Evolutionary conservation across 2,888 invertebrate genomes (phyloP).

Genomic region (Antheraea yamamai): DNA sequence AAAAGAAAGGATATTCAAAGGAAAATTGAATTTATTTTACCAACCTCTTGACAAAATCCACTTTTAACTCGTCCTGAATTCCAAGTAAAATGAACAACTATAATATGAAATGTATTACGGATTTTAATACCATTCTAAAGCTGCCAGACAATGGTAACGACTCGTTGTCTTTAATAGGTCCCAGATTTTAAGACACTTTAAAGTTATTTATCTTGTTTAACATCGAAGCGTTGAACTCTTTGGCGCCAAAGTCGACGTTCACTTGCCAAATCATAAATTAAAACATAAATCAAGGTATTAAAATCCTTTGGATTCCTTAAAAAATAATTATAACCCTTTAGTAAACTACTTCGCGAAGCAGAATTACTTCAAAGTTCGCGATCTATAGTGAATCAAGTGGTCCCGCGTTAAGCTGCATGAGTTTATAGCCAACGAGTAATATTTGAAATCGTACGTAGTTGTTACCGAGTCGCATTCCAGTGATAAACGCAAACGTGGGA

Average conservation of each 20-base stretch:
- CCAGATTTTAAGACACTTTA: conserved; percentile 14
- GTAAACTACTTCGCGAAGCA: neutral
- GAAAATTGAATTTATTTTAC: neutral
- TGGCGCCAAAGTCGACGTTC: conserved; percentile 19
- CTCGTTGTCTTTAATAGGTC: neutral
- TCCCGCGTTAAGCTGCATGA: too few species aligned
- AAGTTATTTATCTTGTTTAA: conserved; percentile 14
- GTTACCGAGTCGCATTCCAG: neutral
- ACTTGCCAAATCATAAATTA: conserved; percentile 18
- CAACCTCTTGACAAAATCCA: neutral
- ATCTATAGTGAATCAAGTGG: too few species aligned
- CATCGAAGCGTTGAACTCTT: conserved; percentile 13
- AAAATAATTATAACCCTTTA: neutral
- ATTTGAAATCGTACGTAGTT: neutral
- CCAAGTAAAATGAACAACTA: neutral
- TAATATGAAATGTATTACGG: neutral
- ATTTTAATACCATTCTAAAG: neutral
- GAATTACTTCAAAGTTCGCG: neutral
- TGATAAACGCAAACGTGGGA: neutral
- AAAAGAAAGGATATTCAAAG: neutral
- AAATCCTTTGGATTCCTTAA: conserved; percentile 5
- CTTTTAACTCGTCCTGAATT: neutral
- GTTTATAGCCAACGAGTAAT: neutral
- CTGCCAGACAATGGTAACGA: neutral
- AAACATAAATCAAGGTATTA: conserved; percentile 2